Conservation (phyloP, 2,113 vertebrate species). For the Elachura formosa region DNA sequence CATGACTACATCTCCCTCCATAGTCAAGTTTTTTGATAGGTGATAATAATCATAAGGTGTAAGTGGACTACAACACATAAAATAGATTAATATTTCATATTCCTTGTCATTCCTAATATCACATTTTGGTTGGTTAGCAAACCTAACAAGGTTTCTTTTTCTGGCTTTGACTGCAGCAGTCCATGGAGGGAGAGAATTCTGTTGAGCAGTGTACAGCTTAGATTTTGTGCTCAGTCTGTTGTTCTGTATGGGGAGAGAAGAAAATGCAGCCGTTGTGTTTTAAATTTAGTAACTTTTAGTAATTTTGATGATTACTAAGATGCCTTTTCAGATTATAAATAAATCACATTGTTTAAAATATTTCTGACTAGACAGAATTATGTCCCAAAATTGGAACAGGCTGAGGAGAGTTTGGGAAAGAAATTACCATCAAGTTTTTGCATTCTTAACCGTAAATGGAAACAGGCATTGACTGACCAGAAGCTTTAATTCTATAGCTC, state of each 20-base stretch:
- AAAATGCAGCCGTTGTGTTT: constrained; percentile 2
- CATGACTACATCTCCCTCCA: not conserved
- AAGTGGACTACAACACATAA: not conserved
- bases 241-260: not conserved
- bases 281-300: constrained; percentile 41
- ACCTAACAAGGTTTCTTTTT: not conserved
- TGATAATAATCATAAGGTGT: not conserved
- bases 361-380: constrained; percentile 48
- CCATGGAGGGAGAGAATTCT: not conserved
- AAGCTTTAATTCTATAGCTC: constrained; percentile 5
- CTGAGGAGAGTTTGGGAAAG: constrained; percentile 45
- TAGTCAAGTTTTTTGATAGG: not conserved
- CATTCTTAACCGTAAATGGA: constrained; percentile 62
- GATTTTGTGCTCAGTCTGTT: not conserved
- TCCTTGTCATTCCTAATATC: not conserved
- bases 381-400: constrained; percentile 41
- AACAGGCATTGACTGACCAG: constrained; percentile 44
- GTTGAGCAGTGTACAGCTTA: not conserved
- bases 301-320: constrained; percentile 35
- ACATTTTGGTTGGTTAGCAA: not conserved
- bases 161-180: not conserved
- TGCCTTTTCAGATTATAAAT: constrained; percentile 26
- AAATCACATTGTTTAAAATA: constrained; percentile 52
- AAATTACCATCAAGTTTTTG: constrained; percentile 30
- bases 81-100: not conserved